Conservation (phyloP, 1,140 invertebrate species). For the Watersipora subatra region DNA sequence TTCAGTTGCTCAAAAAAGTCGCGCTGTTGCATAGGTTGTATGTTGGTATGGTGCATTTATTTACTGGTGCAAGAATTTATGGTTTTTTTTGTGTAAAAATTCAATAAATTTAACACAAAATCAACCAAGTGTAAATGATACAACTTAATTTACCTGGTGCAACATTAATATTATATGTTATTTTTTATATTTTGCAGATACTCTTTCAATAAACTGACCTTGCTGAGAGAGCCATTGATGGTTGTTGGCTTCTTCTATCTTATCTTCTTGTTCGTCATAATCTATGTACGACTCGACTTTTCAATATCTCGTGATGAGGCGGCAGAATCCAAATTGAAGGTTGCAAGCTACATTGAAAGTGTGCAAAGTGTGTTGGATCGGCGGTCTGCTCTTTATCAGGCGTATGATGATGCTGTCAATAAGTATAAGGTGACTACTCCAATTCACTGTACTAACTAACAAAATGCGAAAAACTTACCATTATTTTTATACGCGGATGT, state of each 20-base stretch:
- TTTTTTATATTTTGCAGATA: conserved; percentile 49
- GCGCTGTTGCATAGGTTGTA: too few species aligned
- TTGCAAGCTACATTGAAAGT: conserved; percentile 41
- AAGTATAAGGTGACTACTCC: conserved; percentile 52
- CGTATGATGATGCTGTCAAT: conserved; percentile 51
- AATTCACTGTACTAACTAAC: too few species aligned
- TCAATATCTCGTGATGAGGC: conserved; percentile 59
- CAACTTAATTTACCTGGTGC: too few species aligned
- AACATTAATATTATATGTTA: conserved; percentile 1
- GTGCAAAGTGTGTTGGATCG: conserved; percentile 51
- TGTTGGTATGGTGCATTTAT: too few species aligned
- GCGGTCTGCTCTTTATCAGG: conserved; percentile 49
- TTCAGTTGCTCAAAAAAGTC: too few species aligned
- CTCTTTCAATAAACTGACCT: conserved; percentile 60
- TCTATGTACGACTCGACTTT: conserved; percentile 90
- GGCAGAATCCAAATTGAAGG: conserved; percentile 47
- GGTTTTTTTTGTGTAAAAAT: too few species aligned
- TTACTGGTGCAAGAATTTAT: too few species aligned
- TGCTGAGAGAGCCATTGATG: conserved; percentile 83
- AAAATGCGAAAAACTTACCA: too few species aligned
- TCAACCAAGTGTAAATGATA: too few species aligned
- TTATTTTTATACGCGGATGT: too few species aligned
- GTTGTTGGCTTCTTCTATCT: conserved; percentile 75
- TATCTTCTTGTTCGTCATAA: conserved; percentile 77
- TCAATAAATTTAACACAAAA: too few species aligned